phyloP scores from a whole-genome alignment of 2,797 vertebrate species.

The Hozukius guyotensis region DNA sequence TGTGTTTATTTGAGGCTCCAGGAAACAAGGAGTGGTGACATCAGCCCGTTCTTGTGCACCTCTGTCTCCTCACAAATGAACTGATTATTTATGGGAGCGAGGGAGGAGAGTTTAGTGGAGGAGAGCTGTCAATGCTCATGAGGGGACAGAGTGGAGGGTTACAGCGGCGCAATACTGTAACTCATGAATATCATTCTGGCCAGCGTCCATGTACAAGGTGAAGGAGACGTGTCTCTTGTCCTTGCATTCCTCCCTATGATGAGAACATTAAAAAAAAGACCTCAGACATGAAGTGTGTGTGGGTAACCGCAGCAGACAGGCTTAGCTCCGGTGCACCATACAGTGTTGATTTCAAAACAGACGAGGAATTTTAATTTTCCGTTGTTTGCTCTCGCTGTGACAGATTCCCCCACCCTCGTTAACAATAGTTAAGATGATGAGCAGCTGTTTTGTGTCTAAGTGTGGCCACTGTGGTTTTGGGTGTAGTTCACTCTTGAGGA shows the following conservation, averaged over 20 bases:
- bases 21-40: constrained; percentile 55
- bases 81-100: constrained; percentile 66
- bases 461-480: constrained; percentile 58
- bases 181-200: constrained; percentile 69
- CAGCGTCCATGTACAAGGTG: constrained; percentile 70
- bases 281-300: constrained; percentile 28
- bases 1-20: constrained; percentile 22
- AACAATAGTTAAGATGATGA: constrained; percentile 46
- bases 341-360: constrained; percentile 54
- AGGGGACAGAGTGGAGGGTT: constrained; percentile 1
- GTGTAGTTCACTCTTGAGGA: constrained; percentile 35
- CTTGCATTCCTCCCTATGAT: constrained; percentile 28
- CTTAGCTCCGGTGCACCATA: constrained; percentile 12
- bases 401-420: constrained; percentile 35
- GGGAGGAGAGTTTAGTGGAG: constrained; percentile 19
- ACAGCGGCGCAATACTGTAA: constrained; percentile 31
- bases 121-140: constrained; percentile 8
- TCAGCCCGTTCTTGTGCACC: constrained; percentile 55
- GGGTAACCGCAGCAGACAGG: constrained; percentile 55
- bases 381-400: constrained; percentile 44
- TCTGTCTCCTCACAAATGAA: constrained; percentile 58
- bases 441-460: constrained; percentile 47
- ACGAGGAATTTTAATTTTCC: constrained; percentile 55
- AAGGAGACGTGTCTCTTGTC: constrained; percentile 53
- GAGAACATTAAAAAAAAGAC: constrained; percentile 26